Evolutionary conservation across 2,888 invertebrate species (phyloP).

Genomic region (Rhimphoctona megacephalus): DNA sequence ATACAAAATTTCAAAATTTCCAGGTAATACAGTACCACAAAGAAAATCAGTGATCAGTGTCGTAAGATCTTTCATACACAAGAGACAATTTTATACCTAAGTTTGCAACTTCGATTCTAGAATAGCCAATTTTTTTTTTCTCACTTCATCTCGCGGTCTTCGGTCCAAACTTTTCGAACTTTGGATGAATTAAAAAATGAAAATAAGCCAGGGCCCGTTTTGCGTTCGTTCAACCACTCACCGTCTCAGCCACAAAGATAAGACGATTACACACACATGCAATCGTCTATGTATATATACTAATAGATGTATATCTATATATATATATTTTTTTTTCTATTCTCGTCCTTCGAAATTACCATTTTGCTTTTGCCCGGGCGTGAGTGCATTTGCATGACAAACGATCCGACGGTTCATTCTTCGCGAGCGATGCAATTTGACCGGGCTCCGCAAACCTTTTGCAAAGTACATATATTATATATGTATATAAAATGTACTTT

Average conservation of each 20-base stretch:
- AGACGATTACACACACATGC: slow-evolving; percentile 5
- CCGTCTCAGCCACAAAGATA: slow-evolving; percentile 20
- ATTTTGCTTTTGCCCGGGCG: slow-evolving; percentile 62
- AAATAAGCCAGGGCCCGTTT: slow-evolving; percentile 27
- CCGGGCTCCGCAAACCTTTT: slow-evolving; percentile 48
- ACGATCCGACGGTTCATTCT: slow-evolving; percentile 62
- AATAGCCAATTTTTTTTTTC: not conserved
- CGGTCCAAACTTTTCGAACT: slow-evolving; percentile 21
- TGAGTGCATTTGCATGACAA: slow-evolving; percentile 67
- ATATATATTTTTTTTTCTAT: slow-evolving; percentile 33
- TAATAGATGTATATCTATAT: not conserved
- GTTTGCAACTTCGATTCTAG: not conserved
- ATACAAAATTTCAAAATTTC: too few relatives aligned
- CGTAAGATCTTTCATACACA: not conserved
- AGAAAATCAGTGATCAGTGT: not conserved
- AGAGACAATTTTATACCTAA: not conserved
- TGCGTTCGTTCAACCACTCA: slow-evolving; percentile 14
- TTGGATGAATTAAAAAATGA: slow-evolving; percentile 50
- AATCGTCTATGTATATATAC: not conserved
- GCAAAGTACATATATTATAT: slow-evolving; percentile 12
- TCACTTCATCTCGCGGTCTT: not conserved
- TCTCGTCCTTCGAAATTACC: slow-evolving; percentile 62
- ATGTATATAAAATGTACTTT: slow-evolving; percentile 42
- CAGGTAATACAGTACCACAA: not conserved
- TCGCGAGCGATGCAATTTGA: slow-evolving; percentile 65